Evolutionary conservation across 2,888 invertebrate genomes (phyloP).

Genomic region (Carabus problematicus): DNA sequence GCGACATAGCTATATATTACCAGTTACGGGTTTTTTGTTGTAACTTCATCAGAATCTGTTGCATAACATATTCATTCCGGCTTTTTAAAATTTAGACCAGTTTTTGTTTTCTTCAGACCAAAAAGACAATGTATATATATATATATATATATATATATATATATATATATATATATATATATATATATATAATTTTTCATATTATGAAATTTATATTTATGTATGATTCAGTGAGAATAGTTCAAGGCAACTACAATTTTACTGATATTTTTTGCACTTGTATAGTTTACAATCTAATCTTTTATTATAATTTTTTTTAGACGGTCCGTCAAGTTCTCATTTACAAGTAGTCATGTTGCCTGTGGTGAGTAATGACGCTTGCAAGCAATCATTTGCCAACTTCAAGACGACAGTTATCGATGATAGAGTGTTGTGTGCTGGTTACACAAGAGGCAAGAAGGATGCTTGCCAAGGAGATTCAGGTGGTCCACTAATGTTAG

Average conservation of each 20-base stretch:
- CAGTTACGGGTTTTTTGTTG: no score
- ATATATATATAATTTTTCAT: no score
- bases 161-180: no score
- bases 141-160: no score
- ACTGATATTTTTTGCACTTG: background rate
- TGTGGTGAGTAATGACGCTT: conserved; percentile 68
- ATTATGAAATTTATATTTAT: no score
- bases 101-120: no score
- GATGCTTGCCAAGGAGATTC: conserved; percentile 84
- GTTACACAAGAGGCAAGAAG: conserved; percentile 68
- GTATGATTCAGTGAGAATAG: no score
- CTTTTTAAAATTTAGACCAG: no score
- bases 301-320: conserved; percentile 58
- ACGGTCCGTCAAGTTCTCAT: conserved; percentile 70
- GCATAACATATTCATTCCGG: no score
- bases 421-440: conserved; percentile 74
- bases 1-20: no score
- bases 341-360: conserved; percentile 77
- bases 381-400: conserved; percentile 64
- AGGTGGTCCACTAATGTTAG: conserved; percentile 79
- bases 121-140: no score
- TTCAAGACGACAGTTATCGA: conserved; percentile 67
- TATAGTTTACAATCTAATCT: background rate
- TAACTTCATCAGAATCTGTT: no score
- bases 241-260: background rate